Percentiles rank a stretch among this genome's conserved stretches.
Evolutionary conservation across 2,888 invertebrate genomes (phyloP).

Genomic region (Trachelus tabidus): DNA sequence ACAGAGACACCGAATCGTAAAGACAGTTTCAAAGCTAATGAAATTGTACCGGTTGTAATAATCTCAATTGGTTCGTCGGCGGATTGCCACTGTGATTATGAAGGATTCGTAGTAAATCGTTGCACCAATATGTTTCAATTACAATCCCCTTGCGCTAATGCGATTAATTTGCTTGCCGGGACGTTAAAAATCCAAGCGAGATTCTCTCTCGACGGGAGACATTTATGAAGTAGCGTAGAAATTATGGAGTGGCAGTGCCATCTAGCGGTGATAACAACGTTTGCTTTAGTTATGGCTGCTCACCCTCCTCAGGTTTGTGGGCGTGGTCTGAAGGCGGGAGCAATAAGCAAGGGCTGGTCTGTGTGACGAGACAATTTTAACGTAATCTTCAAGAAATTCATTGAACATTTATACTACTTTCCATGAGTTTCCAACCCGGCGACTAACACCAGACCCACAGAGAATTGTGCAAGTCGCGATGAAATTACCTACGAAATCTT

Average conservation of each 20-base stretch:
- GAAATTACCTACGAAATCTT: background rate
- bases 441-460: background rate
- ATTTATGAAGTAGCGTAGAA: background rate
- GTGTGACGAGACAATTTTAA: background rate
- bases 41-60: background rate
- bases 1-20: background rate
- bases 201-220: background rate
- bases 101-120: background rate
- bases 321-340: constrained; percentile 56
- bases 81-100: background rate
- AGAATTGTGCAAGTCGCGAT: background rate
- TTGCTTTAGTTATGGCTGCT: constrained; percentile 64
- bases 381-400: background rate
- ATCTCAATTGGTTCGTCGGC: background rate
- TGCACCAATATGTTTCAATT: background rate
- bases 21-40: background rate
- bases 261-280: constrained; percentile 60
- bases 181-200: background rate
- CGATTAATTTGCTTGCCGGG: background rate
- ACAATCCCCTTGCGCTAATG: background rate
- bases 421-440: background rate
- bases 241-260: constrained; percentile 49
- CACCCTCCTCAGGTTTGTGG: constrained; percentile 53
- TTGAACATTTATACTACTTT: background rate
- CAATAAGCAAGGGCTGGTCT: constrained; percentile 2